Conservation (phyloP, 2,797 vertebrate species). For the Phrynocephalus forsythii region DNA sequence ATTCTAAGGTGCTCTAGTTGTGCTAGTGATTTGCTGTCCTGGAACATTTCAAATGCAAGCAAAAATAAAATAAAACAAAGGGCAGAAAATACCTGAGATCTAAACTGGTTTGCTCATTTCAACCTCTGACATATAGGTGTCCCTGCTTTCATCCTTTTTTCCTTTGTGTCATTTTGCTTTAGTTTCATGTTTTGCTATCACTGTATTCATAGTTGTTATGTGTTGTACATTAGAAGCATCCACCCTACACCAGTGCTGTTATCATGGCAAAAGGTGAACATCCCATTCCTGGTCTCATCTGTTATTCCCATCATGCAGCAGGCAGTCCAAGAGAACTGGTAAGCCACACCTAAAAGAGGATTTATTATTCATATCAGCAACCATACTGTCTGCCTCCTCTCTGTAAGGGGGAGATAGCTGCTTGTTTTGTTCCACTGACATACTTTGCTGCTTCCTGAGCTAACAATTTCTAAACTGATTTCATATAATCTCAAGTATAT, state of each 20-base stretch:
- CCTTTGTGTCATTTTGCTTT: conserved; percentile 74
- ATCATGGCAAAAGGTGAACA: conserved; percentile 85
- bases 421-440: conserved; percentile 54
- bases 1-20: conserved; percentile 51
- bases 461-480: conserved; percentile 28
- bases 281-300: conserved; percentile 84
- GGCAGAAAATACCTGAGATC: conserved; percentile 67
- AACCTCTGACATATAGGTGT: conserved; percentile 65
- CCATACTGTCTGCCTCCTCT: conserved; percentile 65
- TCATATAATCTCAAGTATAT: background rate
- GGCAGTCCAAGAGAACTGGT: conserved; percentile 88
- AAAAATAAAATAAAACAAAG: conserved; percentile 39
- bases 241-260: conserved; percentile 83
- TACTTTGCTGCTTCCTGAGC: conserved; percentile 22
- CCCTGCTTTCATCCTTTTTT: conserved; percentile 72
- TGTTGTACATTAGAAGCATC: conserved; percentile 86
- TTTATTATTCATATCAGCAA: conserved; percentile 75
- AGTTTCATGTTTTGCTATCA: conserved; percentile 76
- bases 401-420: conserved; percentile 37
- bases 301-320: conserved; percentile 89
- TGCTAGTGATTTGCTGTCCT: conserved; percentile 53
- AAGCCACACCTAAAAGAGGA: conserved; percentile 79
- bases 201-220: conserved; percentile 82
- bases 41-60: conserved; percentile 23
- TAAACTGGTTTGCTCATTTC: conserved; percentile 63